A percentile compares a stretch with the other conserved stretches of the same genome.
Evolutionary conservation across 2,888 invertebrate genomes (phyloP).

Genomic region (Athrips mouffetella): DNA sequence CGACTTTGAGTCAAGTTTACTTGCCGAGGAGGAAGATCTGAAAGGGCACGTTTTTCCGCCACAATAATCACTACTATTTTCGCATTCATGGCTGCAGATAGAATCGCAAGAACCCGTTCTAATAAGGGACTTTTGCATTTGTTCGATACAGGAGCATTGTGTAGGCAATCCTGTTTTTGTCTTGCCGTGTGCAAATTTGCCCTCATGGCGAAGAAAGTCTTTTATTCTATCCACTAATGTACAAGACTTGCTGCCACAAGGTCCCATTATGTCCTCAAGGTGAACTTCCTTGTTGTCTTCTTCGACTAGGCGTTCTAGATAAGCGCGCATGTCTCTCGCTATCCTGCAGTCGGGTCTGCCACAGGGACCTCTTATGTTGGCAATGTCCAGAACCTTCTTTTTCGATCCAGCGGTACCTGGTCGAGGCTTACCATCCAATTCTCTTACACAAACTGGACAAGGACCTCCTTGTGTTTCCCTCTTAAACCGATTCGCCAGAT

Average conservation of each 20-base stretch:
- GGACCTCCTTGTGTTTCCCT: conserved; percentile 50
- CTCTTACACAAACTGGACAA: conserved; percentile 57
- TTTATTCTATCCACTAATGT: conserved; percentile 59
- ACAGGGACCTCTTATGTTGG: conserved; percentile 67
- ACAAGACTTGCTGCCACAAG: conserved; percentile 66
- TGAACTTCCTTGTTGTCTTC: conserved; percentile 59
- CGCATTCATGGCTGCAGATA: conserved; percentile 50
- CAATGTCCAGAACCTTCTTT: conserved; percentile 53
- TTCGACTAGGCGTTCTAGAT: conserved; percentile 59
- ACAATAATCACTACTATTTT: conserved; percentile 45
- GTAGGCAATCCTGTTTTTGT: conserved; percentile 56
- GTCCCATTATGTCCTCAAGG: conserved; percentile 57
- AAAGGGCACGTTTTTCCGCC: conserved; percentile 51
- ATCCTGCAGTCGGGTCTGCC: conserved; percentile 65
- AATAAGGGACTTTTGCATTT: conserved; percentile 51
- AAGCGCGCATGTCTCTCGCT: conserved; percentile 60
- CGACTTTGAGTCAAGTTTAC: background rate
- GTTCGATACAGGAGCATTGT: conserved; percentile 60
- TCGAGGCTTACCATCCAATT: conserved; percentile 18
- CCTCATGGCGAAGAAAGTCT: conserved; percentile 59
- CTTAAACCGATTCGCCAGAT: conserved; percentile 57
- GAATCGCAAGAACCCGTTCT: conserved; percentile 44
- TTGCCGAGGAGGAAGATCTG: conserved; percentile 21
- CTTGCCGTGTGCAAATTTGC: conserved; percentile 40
- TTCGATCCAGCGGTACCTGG: conserved; percentile 16